Conservation (phyloP, 2,888 invertebrate species). For the Nemapogon koenigi region DNA sequence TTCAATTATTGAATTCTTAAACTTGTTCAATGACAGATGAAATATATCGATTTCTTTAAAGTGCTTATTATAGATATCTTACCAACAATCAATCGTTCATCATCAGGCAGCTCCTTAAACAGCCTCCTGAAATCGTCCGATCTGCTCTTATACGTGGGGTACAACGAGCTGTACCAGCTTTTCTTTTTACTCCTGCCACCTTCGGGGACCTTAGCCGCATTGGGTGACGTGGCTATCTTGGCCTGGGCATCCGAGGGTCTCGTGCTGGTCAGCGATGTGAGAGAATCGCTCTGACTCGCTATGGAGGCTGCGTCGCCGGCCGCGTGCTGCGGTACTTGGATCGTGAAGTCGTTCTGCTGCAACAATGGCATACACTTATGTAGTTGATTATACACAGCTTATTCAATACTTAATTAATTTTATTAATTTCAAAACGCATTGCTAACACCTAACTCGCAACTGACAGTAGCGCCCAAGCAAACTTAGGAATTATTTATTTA, state of each 20-base stretch:
- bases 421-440: too few species aligned
- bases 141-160: slow-evolving; percentile 93
- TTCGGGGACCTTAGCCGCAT: slow-evolving; percentile 12
- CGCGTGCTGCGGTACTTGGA: slow-evolving; percentile 1
- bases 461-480: too few species aligned
- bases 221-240: neutral
- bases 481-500: too few species aligned
- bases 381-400: too few species aligned
- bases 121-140: slow-evolving; percentile 91
- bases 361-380: too few species aligned
- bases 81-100: slow-evolving; percentile 94
- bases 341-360: slow-evolving; percentile 4
- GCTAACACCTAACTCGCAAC: too few species aligned
- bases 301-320: slow-evolving; percentile 3
- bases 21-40: too few species aligned
- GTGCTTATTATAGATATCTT: too few species aligned
- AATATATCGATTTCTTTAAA: too few species aligned
- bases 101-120: slow-evolving; percentile 90
- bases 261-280: neutral
- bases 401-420: too few species aligned
- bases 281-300: slow-evolving; percentile 1
- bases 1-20: too few species aligned
- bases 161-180: slow-evolving; percentile 85
- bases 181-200: slow-evolving; percentile 72
- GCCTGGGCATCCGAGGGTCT: neutral